Percentiles rank a stretch among this genome's conserved stretches.
Conservation (phyloP, 2,888 invertebrate genomes). For the Glyphotaelius pellucidus region DNA sequence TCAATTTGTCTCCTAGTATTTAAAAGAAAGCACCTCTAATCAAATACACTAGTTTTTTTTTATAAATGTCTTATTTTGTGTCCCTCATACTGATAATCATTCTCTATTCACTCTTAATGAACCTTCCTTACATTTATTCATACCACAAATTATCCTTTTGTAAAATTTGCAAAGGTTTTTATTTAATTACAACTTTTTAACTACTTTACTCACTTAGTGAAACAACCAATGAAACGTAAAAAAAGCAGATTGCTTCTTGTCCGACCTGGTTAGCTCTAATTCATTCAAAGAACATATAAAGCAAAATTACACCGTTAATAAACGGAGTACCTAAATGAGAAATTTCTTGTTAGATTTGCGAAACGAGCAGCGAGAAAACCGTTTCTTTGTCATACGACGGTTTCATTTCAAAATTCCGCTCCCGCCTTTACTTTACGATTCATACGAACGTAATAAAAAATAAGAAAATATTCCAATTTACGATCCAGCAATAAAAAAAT, state of each 20-base stretch:
- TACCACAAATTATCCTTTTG: too few species aligned
- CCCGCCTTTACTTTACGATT: constrained; percentile 37
- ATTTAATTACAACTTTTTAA: too few species aligned
- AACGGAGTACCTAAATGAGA: not conserved
- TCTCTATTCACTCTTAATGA: too few species aligned
- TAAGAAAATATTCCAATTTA: constrained; percentile 43
- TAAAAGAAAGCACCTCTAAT: too few species aligned
- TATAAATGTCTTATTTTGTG: too few species aligned
- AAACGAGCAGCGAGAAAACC: not conserved
- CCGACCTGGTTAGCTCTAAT: not conserved
- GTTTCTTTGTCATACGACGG: constrained; percentile 33
- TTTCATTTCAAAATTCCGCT: constrained; percentile 38
- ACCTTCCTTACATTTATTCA: too few species aligned
- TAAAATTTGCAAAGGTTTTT: too few species aligned
- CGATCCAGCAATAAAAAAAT: constrained; percentile 41
- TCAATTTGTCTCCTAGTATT: too few species aligned
- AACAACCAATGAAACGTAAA: not conserved
- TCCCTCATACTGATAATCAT: too few species aligned
- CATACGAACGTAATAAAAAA: constrained; percentile 40
- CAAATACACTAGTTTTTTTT: too few species aligned
- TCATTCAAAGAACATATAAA: not conserved
- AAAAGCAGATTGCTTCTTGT: not conserved
- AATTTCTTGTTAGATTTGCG: not conserved
- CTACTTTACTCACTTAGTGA: not conserved
- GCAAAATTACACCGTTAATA: not conserved